Evolutionary conservation across 1,140 invertebrate genomes (phyloP), one percentile per base, ranked within the genome.

Genomic region (Cydia pomonella): DNA sequence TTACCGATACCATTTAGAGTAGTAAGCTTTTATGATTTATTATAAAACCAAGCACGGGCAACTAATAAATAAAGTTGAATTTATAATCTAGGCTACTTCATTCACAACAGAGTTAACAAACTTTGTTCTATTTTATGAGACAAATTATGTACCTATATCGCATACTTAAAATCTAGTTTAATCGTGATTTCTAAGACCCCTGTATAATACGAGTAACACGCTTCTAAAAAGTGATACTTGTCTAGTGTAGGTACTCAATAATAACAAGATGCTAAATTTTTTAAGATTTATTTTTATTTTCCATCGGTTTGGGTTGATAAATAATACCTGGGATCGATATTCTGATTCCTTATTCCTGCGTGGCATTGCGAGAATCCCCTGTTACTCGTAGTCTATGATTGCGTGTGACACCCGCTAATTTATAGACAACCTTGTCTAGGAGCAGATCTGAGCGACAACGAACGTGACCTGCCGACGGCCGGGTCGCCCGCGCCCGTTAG

Each of bases 361-460:
- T 44, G 12, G 10, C 1, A 13, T 16, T 44, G 13, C 13, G 13
- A 9, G 33, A 16, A 44, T 44, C 41, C 3, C 7, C 41, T 16
- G 12, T 12, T 44, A 44, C n/a, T n/a, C n/a, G n/a, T n/a, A 18
- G n/a, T n/a, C 1, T 18, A 50, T 6, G 47, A 18, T 50, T 50
- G 47, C 18, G 3, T 50, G 47, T 50, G 41, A 44, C 4, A n/a
- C n/a, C 53, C 53, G 5, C 53, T 59, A 59, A 59, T 18, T n/a
- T 75, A 59, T 33, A 69, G 16, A 44, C 69, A 72, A 50, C 73
- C 21, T 74, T 66, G 33, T 63, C 71, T 72, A 91, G 88, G 86
- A 80, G 82, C 92, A 94, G 95, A 96, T 82, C 79, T 96, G 74
- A 96, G 95, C 80, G 95, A 96, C 85, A 94, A 84, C 9, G 93